Base-by-base conservation (phyloP, 2,888 invertebrate species). In the Heliconius aoede region DNA sequence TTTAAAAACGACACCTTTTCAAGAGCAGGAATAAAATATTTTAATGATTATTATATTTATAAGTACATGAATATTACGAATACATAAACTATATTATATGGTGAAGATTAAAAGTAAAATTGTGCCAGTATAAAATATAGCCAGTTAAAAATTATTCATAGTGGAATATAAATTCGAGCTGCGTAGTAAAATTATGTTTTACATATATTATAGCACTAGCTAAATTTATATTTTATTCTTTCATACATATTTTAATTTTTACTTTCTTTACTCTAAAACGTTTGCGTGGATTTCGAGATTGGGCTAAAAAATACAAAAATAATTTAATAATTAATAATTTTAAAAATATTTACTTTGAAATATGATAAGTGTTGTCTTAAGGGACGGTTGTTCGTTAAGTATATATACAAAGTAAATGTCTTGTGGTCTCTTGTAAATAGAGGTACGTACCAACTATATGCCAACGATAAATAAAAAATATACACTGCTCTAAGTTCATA, bases 171-270 rank as follows among this genome's bases (percentile, higher is more conserved):
- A 68, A 51, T 68, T 51, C 28, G 28, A 68, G 46, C 21, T 46
- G 51, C 28, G 68, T 28, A n/a, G 30, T 15, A n/a, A 65, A 65
- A 65, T 65, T 65, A 40, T 65, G 24, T 24, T 65, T 18, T 65
- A 65, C 65, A 65, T 65, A 40, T 65, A 65, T 65, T 65, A 40
- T 40, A 65, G 15, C 65, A 18, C 24, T 40, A 65, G 15, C 18
- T 65, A 15, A 40, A 24, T 36, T 15, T 40, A 65, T 24, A 9
- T 65, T 65, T 65, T 40, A 65, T 65, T 65, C 13, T 65, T n/a
- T 65, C 65, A 40, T 65, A 40, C 40, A 18, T 65, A 65, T 65
- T 65, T 65, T 65, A 26, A 24, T 13, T 26, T 65, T 65, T 65
- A 65, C 26, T 13, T 62, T 64, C 30, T 64, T 21, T 21, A 30